Base-by-base conservation (phyloP, 1,140 invertebrate genomes). In the Platorchestia sp. region DNA sequence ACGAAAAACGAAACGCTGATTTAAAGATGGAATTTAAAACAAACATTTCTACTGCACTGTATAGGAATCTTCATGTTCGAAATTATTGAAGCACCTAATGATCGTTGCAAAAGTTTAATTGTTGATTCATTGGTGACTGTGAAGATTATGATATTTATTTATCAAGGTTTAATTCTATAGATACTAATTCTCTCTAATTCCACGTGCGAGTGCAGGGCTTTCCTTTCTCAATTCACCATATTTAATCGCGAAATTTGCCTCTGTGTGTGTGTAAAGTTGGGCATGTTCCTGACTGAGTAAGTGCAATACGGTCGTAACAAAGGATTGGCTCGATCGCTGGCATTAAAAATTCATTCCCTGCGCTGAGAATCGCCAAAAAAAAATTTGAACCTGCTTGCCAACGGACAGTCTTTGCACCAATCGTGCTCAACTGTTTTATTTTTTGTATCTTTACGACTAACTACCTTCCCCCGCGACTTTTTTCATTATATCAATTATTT, bases 331-430 rank as follows among this genome's bases (percentile, higher is more conserved):
- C 91, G 91, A 93, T 93, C 45, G 44, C 45, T n/a, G 45, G 3
- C 45, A 45, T 93, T 40, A 47, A 93, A 47, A 45, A 93, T 93
- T 93, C 91, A 93, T 93, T 6, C 91, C 7, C 91, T 45, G 16
- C 16, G n/a, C 40, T n/a, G 40, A 47, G 43, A 36, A 93, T 47
- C 40, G 45, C 91, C 10, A 6, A 44, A 45, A 44, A 93, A 93
- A 93, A 44, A 93, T 44, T 14, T 45, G 91, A 93, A 93, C 7
- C 44, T 93, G 91, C 91, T 93, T 44, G 91, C 45, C 27, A 93
- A 45, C 47, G 43, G 42, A 14, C 19, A 6, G 40, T 5, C 91
- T 45, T 93, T 93, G 10, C 44, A 5, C 41, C 1, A 44, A 44
- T 36, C 45, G 45, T 27, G 91, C 22, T 93, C 45, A 44, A 93